Percentiles rank a stretch among this genome's conserved stretches.
Evolutionary conservation across 2,797 vertebrate species (phyloP).

Genomic region (Dryobates pubescens): DNA sequence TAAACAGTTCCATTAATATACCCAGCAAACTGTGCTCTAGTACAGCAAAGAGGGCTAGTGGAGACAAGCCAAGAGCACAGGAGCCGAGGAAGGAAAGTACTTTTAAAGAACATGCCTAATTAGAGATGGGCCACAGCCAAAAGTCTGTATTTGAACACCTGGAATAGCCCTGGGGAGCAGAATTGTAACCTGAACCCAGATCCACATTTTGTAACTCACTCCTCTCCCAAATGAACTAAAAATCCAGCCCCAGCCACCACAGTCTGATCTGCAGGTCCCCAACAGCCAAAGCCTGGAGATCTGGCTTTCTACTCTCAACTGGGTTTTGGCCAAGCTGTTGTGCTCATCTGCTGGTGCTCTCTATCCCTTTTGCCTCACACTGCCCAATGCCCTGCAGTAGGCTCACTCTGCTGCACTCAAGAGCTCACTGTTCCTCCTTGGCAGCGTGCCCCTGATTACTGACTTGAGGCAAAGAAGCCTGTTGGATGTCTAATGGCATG

Average conservation of each 20-base stretch:
- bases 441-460: neutral
- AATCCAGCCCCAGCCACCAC: neutral
- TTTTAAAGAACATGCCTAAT: conserved; percentile 62
- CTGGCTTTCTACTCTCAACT: neutral
- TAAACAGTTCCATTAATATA: conserved; percentile 66
- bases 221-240: neutral
- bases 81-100: conserved; percentile 48
- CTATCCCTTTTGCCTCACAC: neutral
- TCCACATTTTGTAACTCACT: conserved; percentile 13
- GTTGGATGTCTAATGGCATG: accelerated
- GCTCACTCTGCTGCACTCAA: neutral
- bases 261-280: neutral
- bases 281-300: neutral
- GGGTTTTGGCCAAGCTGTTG: neutral
- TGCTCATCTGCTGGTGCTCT: neutral
- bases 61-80: conserved; percentile 62
- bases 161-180: conserved; percentile 51
- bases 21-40: conserved; percentile 29
- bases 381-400: accelerated
- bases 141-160: conserved; percentile 56
- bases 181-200: conserved; percentile 43
- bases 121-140: conserved; percentile 53
- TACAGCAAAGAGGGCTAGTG: conserved; percentile 38
- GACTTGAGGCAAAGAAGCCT: neutral
- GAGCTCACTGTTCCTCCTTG: neutral